These are phyloP conservation scores for Paramisgurnus dabryanus DNA, from an alignment of 2,113 vertebrate genomes.

Conservation along the genomic window DNA sequence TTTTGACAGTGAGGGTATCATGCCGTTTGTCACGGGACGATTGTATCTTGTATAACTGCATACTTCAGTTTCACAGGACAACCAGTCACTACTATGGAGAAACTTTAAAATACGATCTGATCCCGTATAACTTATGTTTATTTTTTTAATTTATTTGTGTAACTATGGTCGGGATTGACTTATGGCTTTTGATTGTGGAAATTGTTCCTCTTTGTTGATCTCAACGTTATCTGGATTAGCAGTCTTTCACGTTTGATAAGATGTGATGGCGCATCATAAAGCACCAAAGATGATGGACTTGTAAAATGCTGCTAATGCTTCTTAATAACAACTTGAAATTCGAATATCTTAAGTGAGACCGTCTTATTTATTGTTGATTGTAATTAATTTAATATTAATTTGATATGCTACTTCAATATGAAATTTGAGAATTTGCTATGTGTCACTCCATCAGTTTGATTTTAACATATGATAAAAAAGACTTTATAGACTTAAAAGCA, in stretches of 20 bases:
- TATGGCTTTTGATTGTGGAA: conserved; percentile 6
- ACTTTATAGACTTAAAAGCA: not conserved
- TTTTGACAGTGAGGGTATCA: not conserved
- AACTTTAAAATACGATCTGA: not conserved
- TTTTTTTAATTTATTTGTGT: not conserved
- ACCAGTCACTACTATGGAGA: not conserved
- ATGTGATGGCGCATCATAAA: conserved; percentile 27
- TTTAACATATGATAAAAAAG: not conserved
- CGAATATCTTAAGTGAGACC: not conserved
- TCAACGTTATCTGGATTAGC: not conserved
- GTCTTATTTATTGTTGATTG: not conserved
- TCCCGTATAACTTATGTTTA: not conserved
- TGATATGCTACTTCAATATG: not conserved
- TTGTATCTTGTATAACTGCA: not conserved
- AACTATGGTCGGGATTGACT: not conserved
- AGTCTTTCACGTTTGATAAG: not conserved
- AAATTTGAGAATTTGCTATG: not conserved
- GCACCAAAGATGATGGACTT: conserved; percentile 23
- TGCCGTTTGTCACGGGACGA: not conserved
- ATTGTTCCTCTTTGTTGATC: not conserved
- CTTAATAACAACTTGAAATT: not conserved
- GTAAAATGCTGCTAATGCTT: not conserved
- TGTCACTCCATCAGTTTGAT: not conserved
- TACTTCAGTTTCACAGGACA: not conserved
- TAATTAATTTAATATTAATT: not conserved